Evolutionary conservation across 2,888 invertebrate species (phyloP), one percentile per base, ranked within the genome.

Genomic region (Iphiclides podalirius): DNA sequence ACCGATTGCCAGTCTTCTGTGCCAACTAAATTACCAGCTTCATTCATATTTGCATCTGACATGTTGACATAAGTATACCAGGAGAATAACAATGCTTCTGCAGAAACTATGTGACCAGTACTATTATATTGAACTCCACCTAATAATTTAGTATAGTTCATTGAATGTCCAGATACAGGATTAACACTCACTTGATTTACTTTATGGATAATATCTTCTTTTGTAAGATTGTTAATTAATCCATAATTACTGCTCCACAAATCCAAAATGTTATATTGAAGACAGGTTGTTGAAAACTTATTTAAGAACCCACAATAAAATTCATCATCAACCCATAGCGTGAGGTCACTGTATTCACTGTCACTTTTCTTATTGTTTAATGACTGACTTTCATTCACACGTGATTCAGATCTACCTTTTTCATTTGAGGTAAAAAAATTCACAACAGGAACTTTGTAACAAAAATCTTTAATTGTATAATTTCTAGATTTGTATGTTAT

Each of bases 1-100:
- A 88, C 72, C 1, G 92, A 85, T 66, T 93, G 94, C 93, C 93
- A 93, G 64, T 94, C 93, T 64, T 93, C 93, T 28, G 94, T 94
- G 41, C 94, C 94, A 11, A 93, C 92, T 60, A 91, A 82, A 72
- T 94, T 94, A 48, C 94, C 94, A 41, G 90, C 89, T 76, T 92
- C 90, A 66, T 92, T 88, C 72, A 91, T 88, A 68, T 93, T 90
- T 12, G 93, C 90, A 45, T 89, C 81, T 1, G 92, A 90, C 86
- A 94, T 94, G 77, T 94, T 93, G 0, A 94, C 90, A 57, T 90
- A 80, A 14, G 92, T 85, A 64, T 90, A 91, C 92, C 93, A 94
- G 40, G 90, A 83, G 23, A 92, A 84, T 55, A 92, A 79, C 1
- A 94, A 64, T 43, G 93, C 90, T 60, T 77, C 89, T 8, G 94